Evolutionary conservation across 2,113 vertebrate species (phyloP), one percentile per base, ranked within the genome.

Genomic region (Dipodomys stephensi): DNA sequence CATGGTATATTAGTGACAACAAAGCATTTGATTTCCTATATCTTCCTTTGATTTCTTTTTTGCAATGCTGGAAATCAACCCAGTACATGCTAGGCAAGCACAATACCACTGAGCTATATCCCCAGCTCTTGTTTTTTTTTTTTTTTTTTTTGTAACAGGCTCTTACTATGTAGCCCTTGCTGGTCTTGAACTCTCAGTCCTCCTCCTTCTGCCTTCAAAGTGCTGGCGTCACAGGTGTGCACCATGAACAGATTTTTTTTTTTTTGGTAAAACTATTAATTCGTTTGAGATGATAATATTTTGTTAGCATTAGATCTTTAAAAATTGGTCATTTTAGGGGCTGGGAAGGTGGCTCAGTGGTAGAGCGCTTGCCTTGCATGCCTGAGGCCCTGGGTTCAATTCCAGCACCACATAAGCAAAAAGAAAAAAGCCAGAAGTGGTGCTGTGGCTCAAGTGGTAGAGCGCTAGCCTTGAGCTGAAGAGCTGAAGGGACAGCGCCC

Each of bases 1-100:
- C 99, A 99, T 74, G 99, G 99, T 99, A 97, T 98, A 98, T 87
- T 76, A 93, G 53, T 72, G 78, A 53, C 60, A 74, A 64, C 94
- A 92, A 93, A 76, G 12, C n/a, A 20, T 83, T 74, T 92, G 30
- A 79, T 95, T 30, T 84, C 62, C 67, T 19, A 69, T 90, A 15
- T 83, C 30, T 93, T 87, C 15, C 7, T 23, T 73, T 94, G 18
- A 19, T 73, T n/a, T 65, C 15, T 6, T 4, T 77, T 67, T 32
- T 25, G 30, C 46, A 32, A 10, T 87, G 35, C 35, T 65, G 57
- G 35, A 13, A 23, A 62, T 44, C n/a, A 30, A 62, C 25, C 27
- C 49, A 73, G 53, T 20, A 32, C 32, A 44, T 62, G 20, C 18
- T 62, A 74, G 69, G n/a, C 68, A 35, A 62, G 8, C 35, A 16